phyloP scores from a whole-genome alignment of 2,113 vertebrate genomes.

The Ramphastos sulfuratus region DNA sequence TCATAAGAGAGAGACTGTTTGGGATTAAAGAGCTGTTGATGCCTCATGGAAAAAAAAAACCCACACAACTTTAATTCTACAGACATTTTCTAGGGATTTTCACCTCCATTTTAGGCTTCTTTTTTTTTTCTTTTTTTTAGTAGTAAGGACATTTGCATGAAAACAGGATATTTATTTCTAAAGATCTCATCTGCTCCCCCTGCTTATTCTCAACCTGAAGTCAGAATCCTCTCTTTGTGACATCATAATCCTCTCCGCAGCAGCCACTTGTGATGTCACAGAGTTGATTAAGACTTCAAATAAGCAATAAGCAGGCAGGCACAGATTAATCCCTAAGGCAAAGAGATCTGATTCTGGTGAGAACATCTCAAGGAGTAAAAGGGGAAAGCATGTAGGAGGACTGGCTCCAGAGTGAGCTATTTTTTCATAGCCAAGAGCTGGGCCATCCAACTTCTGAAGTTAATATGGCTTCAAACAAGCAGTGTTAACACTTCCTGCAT shows the following conservation, averaged over 20 bases:
- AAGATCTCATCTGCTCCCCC: constrained; percentile 50
- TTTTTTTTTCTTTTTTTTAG: constrained; percentile 53
- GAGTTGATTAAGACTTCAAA: constrained; percentile 64
- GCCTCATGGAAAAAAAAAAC: constrained; percentile 39
- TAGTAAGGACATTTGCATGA: constrained; percentile 51
- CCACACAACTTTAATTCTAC: constrained; percentile 55
- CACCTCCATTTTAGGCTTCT: constrained; percentile 21
- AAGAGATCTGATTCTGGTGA: constrained; percentile 59
- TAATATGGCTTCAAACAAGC: constrained; percentile 5
- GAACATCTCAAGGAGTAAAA: constrained; percentile 59
- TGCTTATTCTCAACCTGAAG: constrained; percentile 56
- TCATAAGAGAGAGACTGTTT: constrained; percentile 56
- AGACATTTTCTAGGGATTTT: constrained; percentile 58
- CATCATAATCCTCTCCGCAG: constrained; percentile 63
- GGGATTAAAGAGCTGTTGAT: constrained; percentile 64
- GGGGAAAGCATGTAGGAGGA: constrained; percentile 39
- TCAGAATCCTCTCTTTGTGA: constrained; percentile 69
- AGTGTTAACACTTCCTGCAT: not conserved
- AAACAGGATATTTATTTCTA: constrained; percentile 55
- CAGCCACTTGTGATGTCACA: constrained; percentile 68
- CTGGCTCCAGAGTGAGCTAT: constrained; percentile 28
- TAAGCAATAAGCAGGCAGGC: constrained; percentile 53
- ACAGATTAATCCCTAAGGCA: constrained; percentile 54
- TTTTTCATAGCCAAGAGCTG: not conserved
- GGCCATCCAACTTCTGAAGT: not conserved